These are phyloP conservation scores for Ditylenchus weischeri DNA, from an alignment of 2,888 invertebrate genomes.

Conservation along the genomic window DNA sequence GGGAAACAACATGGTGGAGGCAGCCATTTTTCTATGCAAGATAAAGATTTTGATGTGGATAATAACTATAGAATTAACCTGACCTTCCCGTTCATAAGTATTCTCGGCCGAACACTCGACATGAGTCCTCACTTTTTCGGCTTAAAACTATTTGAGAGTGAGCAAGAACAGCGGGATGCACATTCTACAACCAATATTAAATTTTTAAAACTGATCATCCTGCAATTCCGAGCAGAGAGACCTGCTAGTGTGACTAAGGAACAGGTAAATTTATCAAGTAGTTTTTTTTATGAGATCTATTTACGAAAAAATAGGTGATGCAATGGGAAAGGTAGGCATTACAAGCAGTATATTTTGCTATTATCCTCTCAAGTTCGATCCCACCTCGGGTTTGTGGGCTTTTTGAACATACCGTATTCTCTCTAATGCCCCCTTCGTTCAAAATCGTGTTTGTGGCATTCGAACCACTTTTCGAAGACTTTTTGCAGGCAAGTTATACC, in stretches of 20 bases:
- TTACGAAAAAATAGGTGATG: constrained; percentile 30
- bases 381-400: neutral
- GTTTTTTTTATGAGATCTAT: too few relatives aligned
- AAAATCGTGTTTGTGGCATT: too few relatives aligned
- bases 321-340: constrained; percentile 23
- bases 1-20: constrained; percentile 23
- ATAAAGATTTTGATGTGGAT: constrained; percentile 9
- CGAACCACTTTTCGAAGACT: too few relatives aligned
- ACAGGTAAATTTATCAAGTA: too few relatives aligned
- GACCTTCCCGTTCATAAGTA: constrained; percentile 48
- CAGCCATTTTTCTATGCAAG: constrained; percentile 7
- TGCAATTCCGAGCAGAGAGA: constrained; percentile 48
- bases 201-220: constrained; percentile 42
- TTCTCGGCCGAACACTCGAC: constrained; percentile 50
- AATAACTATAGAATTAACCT: constrained; percentile 33
- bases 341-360: too few relatives aligned
- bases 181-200: constrained; percentile 35
- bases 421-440: too few relatives aligned
- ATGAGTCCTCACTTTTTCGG: constrained; percentile 54
- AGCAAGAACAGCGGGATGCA: constrained; percentile 20
- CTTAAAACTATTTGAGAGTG: constrained; percentile 34
- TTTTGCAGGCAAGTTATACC: too few relatives aligned
- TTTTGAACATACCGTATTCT: too few relatives aligned
- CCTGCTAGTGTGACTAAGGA: constrained; percentile 38
- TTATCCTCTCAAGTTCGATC: constrained; percentile 39